These are phyloP conservation scores for Hyperoplus lanceolatus DNA, from an alignment of 2,797 vertebrate genomes.

Conservation along the genomic window DNA sequence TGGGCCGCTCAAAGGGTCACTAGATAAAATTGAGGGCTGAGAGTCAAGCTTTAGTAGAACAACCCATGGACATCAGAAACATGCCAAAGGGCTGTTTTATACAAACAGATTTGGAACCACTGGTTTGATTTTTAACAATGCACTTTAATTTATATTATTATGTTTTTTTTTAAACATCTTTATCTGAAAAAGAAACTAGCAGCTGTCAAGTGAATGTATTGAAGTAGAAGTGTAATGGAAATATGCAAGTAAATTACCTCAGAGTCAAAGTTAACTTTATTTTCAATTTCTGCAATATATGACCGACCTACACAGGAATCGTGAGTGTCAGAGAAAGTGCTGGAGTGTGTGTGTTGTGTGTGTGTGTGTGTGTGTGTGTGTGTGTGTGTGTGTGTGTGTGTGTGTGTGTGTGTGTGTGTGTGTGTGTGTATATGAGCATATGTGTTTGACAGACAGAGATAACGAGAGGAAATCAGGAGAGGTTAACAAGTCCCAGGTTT, in stretches of 20 bases:
- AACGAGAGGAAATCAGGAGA: constrained; percentile 50
- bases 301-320: too few species aligned
- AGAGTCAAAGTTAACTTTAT: too few species aligned
- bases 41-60: background rate
- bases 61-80: background rate
- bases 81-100: background rate
- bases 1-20: background rate
- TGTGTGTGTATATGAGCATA: background rate
- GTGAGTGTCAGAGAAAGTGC: too few species aligned
- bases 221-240: background rate
- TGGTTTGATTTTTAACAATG: background rate
- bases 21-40: background rate
- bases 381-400: constrained; percentile 3
- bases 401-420: constrained; percentile 13
- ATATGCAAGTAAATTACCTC: background rate
- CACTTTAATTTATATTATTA: background rate
- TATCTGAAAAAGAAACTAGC: background rate
- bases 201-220: constrained; percentile 11
- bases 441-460: constrained; percentile 33
- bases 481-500: constrained; percentile 79
- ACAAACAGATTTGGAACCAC: background rate
- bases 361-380: too few species aligned
- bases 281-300: too few species aligned
- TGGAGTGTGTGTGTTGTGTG: too few species aligned
- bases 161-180: background rate